Evolutionary conservation across 2,113 vertebrate species (phyloP).

Genomic region (Heteronetta atricapilla): DNA sequence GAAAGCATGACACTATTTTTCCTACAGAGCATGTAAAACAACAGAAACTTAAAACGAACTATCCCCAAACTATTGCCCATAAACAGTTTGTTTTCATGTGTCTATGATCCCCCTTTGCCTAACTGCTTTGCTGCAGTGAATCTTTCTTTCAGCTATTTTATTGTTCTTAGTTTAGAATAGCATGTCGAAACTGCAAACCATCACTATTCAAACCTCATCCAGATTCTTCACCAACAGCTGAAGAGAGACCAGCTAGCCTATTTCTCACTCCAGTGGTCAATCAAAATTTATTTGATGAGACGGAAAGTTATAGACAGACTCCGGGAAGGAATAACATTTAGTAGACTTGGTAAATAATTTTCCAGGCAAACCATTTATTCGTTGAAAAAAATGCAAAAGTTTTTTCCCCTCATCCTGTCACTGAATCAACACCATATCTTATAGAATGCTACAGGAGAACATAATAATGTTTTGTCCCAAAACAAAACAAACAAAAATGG

Average conservation of each 20-base stretch:
- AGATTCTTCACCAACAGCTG: neutral
- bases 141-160: neutral
- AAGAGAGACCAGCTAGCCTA: neutral
- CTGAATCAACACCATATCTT: neutral
- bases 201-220: neutral
- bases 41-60: neutral
- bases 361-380: neutral
- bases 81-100: neutral
- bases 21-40: neutral
- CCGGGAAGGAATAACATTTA: neutral
- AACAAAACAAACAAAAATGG: neutral
- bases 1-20: neutral
- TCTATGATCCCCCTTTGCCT: neutral
- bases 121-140: neutral
- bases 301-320: neutral
- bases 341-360: neutral
- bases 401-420: neutral
- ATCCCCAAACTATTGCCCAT: neutral
- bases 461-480: neutral
- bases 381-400: neutral
- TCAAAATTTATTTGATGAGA: neutral
- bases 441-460: neutral
- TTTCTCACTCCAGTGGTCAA: neutral
- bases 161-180: neutral
- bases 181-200: neutral